Base-by-base conservation (phyloP, 2,113 vertebrate species). In the Bujurquina vittata region DNA sequence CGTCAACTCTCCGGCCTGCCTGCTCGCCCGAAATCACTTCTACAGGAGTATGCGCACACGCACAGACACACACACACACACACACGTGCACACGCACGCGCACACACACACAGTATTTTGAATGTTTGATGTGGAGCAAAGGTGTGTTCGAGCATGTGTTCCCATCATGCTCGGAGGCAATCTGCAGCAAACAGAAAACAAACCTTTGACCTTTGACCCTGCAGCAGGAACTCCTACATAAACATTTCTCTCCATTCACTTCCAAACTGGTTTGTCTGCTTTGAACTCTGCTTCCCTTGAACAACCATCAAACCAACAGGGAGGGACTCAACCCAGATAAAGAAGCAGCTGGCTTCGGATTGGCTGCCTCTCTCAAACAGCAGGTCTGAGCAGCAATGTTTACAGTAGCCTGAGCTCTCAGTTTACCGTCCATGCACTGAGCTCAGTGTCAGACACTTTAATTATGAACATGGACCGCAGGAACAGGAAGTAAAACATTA, bases 1-100 rank as follows among this genome's bases (percentile, higher is more conserved):
- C 29, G 91, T 96, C 74, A 94, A 94, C 85, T 93, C 95, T 60
- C 94, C 95, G 10, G 93, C 92, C 73, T 94, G 92, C 80, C 79
- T 95, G 69, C 92, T 95, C 3, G 92, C 95, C 75, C 75, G 90
- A 31, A 95, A 94, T 74, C 84, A 91, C 65, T 95, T 95, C 84
- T 93, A 94, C 88, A 91, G 87, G 84, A 92, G 95, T 95, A 93
- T 61, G 84, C 23, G 18, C 67, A 54, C 75, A 78, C 59, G 80
- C 46, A 58, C 10, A 75, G 35, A 77, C 23, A 73, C 56, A 40
- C 26, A 33, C 12, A 9, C 8, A 3, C 35, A 10, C 35, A 37
- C 35, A 37, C 35, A 9, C 35, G 9, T 2, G 9, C 35, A 10
- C 7, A 7, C 33, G 7, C 6, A 35, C 33, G 2, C 33, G 7